Conservation (phyloP, 2,888 invertebrate genomes). For the Polydrusus cervinus region DNA sequence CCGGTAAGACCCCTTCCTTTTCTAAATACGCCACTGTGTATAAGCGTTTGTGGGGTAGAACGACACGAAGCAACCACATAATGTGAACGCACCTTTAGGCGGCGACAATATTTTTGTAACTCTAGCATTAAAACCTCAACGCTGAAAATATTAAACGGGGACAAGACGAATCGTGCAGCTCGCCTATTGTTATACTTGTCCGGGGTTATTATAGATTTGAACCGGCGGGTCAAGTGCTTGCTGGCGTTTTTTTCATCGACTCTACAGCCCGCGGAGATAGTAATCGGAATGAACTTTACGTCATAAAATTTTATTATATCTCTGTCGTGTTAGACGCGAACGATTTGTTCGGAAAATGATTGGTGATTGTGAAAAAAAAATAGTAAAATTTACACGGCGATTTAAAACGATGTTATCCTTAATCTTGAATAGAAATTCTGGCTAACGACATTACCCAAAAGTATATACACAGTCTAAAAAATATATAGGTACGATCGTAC, state of each 20-base stretch:
- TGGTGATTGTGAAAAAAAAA: background rate
- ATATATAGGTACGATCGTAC: too few relatives aligned
- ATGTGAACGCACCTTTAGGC: too few relatives aligned
- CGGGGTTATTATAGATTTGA: slow-evolving; percentile 69
- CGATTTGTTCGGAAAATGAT: slow-evolving; percentile 32
- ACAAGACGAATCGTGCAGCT: slow-evolving; percentile 64
- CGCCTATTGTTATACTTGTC: slow-evolving; percentile 67
- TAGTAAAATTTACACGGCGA: background rate
- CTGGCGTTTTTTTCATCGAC: slow-evolving; percentile 52
- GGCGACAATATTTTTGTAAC: background rate
- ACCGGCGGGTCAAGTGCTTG: slow-evolving; percentile 62
- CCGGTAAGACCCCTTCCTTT: too few relatives aligned
- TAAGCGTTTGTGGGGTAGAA: too few relatives aligned
- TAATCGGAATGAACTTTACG: slow-evolving; percentile 56
- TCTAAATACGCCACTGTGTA: too few relatives aligned
- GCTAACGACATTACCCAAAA: background rate
- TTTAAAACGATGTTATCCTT: background rate
- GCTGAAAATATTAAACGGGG: slow-evolving; percentile 40
- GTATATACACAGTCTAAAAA: too few relatives aligned
- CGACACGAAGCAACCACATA: too few relatives aligned
- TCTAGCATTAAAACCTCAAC: slow-evolving; percentile 33
- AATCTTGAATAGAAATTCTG: background rate
- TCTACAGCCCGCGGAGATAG: slow-evolving; percentile 58
- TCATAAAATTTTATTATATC: slow-evolving; percentile 50
- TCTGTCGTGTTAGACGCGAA: slow-evolving; percentile 35